Evolutionary conservation across 2,113 vertebrate genomes (phyloP), one percentile per base, ranked within the genome.

Genomic region (Bubo bubo): DNA sequence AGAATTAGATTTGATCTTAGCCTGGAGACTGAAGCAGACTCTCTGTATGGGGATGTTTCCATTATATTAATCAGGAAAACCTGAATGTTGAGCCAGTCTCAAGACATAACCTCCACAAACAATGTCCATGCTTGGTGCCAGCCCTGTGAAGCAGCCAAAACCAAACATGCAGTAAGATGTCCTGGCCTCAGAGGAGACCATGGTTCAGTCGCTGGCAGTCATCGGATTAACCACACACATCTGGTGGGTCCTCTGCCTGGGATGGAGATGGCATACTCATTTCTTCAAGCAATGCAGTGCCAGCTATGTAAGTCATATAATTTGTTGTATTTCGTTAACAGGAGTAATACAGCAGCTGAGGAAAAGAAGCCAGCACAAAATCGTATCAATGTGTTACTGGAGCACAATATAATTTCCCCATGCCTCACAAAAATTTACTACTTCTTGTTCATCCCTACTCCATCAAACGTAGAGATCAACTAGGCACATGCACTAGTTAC

Each of bases 181-280:
- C 8, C 17, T 52, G 20, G 17, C 14, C 27, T 45, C 11, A 11
- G 18, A 70, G 43, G 18, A 63, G 28, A 64, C 43, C 21, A 2
- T 11, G 14, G 15, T 52, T 58, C 26, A 41, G 50, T 21, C 1
- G 0, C 28, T 47, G 37, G 34, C 43, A 22, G 12, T 9, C 49
- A 14, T 22, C 2, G 1, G 27, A 28, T 58, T 62, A 56, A 43
- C 24, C 18, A 32, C 21, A 3, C 0, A 0, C 19, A 47, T 35
- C 43, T 64, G 50, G 15, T 41, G 30, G 19, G 28, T 79, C 37
- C 12, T 52, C 32, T 34, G 28, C 16, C 35, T 45, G 23, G 27
- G 21, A 6, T 41, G 43, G 37, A 37, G 26, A 21, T 28, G 37
- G 22, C 59, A 22, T 35, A 35, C 8, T 21, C 12, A 14, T 43